Base-by-base conservation (phyloP, 1,140 invertebrate species). In the Andricus grossulariae region DNA sequence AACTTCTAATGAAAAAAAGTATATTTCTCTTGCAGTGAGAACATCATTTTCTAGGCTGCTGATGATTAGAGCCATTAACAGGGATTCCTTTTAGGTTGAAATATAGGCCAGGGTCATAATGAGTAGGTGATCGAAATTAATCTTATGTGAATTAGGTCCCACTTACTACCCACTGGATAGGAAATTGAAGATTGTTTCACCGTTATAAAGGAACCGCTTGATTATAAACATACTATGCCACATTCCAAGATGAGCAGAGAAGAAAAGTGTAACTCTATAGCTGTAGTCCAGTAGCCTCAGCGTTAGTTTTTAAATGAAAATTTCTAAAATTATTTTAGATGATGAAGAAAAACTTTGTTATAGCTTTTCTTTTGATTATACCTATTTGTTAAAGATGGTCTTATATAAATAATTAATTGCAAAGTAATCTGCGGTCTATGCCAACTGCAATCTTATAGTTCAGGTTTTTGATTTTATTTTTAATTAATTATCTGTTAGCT, bases 201-300 rank as follows among this genome's bases (percentile, higher is more conserved):
- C 79, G 82, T 83, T 83, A 85, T 54, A 78, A 50, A 80, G 77
- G 83, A 81, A 77, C 54, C 39, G 76, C 80, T 75, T 78, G 77
- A 57, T 71, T 82, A 72, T 79, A 79, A 75, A 76, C 25, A 19
- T 71, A 66, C 18, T 50, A 71, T 79, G 16, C 75, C 18, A 72
- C 73, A 78, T 72, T 74, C 66, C 79, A 71, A 50, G 45, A 54
- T 50, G 13, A 70, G 39, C 12, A 73, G 50, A 25, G 32, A 78
- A 72, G 78, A 83, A 82, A 82, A 83, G 73, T 66, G 70, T 82
- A 80, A 75, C 75, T 83, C 75, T 83, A 50, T 84, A 75, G 82
- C 76, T 83, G 50, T 84, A 75, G 82, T 81, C 82, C 82, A 85
- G 81, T 50, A 79, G 74, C 82, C 84, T 79, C 73, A 3, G 25